Evolutionary conservation across 1,140 invertebrate species (phyloP), one percentile per base, ranked within the genome.

Genomic region (Drosophila persimilis): DNA sequence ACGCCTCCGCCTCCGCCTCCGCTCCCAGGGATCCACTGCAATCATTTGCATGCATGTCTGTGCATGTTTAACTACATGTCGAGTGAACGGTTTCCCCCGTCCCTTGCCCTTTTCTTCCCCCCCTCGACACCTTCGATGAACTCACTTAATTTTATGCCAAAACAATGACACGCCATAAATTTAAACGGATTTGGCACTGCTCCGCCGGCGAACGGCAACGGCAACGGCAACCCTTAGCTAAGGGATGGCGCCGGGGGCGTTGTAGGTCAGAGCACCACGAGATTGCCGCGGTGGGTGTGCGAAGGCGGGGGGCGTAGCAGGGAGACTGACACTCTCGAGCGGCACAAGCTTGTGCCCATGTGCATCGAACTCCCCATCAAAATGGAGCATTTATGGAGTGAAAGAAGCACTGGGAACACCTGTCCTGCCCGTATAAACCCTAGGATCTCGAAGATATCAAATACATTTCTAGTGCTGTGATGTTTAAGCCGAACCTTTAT

Each of bases 91-190:
- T 17, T 8, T 15, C 15, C 1, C 54, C 11, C 46, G 11, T 7
- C 3, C 9, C 7, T 9, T 15, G 13, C 45, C 6, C 8, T 3
- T 22, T 3, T 24, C n/a, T 17, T 41, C 31, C 4, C 6, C 51
- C 51, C 15, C 2, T 56, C 20, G 11, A 31, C 60, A 2, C 45
- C 31, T 45, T 44, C 61, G 43, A 60, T 75, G 66, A 77, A 86
- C 83, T 88, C 83, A 86, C 83, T 88, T 86, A 86, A 86, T 88
- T 83, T 86, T 79, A 86, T 88, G 81, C 81, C 83, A 88, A 86
- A 86, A 86, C 83, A 86, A 86, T 86, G 83, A 86, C 78, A 86
- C 83, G 75, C 78, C 83, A 86, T 86, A 86, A 86, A 86, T 86
- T 86, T 88, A 88, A 86, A 86, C 83, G 84, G 83, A 86, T 86